Evolutionary conservation across 2,888 invertebrate species (phyloP).

Genomic region (Byasa hedistus): DNA sequence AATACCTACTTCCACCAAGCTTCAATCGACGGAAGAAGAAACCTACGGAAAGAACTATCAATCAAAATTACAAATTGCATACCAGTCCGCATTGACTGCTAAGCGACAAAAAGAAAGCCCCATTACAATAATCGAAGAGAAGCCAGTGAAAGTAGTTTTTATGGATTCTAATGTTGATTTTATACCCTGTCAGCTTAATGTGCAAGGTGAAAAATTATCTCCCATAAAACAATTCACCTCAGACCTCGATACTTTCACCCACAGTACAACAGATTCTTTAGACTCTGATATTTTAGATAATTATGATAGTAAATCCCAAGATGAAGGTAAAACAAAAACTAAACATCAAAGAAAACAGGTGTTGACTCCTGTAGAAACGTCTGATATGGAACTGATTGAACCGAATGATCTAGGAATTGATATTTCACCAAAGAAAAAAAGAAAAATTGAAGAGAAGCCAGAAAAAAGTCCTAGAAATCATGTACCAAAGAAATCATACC

Average conservation of each 20-base stretch:
- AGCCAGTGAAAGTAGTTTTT: conserved; percentile 71
- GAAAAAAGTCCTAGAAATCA: conserved; percentile 58
- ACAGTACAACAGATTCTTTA: conserved; percentile 54
- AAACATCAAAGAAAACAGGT: conserved; percentile 77
- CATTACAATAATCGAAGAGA: conserved; percentile 70
- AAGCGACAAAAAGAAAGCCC: conserved; percentile 63
- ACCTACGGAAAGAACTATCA: conserved; percentile 57
- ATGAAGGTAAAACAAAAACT: conserved; percentile 58
- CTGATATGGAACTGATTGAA: conserved; percentile 71
- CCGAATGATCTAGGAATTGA: conserved; percentile 61
- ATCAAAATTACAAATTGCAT: conserved; percentile 68
- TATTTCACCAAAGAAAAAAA: conserved; percentile 66
- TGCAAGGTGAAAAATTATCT: conserved; percentile 64
- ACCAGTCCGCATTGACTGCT: conserved; percentile 64
- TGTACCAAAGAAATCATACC: conserved; percentile 67
- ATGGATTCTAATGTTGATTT: conserved; percentile 59
- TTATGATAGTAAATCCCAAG: conserved; percentile 52
- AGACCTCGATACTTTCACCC: conserved; percentile 42
- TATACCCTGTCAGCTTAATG: conserved; percentile 53
- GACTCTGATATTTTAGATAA: conserved; percentile 58
- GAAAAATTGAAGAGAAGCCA: conserved; percentile 57
- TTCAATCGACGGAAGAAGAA: conserved; percentile 45
- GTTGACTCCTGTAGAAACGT: conserved; percentile 67
- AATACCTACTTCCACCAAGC: conserved; percentile 42
- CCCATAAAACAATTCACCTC: conserved; percentile 49